Evolutionary conservation across 1,140 invertebrate species (phyloP), one percentile per base, ranked within the genome.

Genomic region (Drosophila trapezifrons): DNA sequence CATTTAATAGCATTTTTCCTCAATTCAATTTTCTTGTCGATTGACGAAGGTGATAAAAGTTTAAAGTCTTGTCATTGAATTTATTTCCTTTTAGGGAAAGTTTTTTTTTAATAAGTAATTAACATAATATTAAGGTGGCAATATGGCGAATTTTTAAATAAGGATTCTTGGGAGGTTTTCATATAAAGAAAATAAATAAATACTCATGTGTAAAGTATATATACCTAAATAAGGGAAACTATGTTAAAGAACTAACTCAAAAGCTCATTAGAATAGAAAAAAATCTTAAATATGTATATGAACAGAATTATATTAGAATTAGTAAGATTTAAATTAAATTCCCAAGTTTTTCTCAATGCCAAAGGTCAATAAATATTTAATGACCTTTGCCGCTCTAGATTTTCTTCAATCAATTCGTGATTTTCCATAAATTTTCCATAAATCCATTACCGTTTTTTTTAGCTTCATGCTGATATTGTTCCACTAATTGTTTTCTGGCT

Each of bases 1-100:
- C 66, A 45, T 72, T 82, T 62, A 66, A 78, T 78, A 72, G 55
- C 25, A 80, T 64, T 81, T 71, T 65, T 57, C 38, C 49, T 56
- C 40, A 57, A 62, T 77, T 77, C 56, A 35, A n/a, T 75, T 58
- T 71, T 71, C 20, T 47, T 32, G 51, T 20, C 17, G 27, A 47
- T 35, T 46, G 25, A 8, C 49, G n/a, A 47, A 69, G 52, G 51
- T 27, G 43, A 40, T 46, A 58, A 42, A 43, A 46, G 15, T 15
- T n/a, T 51, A n/a, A 43, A n/a, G 25, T 20, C 57, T 7, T 46
- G 49, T 45, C 63, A 46, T 25, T 35, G 22, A 45, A 55, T 32
- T 22, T n/a, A 10, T 32, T 47, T 70, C 51, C 67, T 46, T 69
- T 47, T 47, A 20, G 42, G 42, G 25, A 40, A 46, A 29, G 10